Evolutionary conservation across 1,140 invertebrate species (phyloP).

Genomic region (Drosophila willistoni): DNA sequence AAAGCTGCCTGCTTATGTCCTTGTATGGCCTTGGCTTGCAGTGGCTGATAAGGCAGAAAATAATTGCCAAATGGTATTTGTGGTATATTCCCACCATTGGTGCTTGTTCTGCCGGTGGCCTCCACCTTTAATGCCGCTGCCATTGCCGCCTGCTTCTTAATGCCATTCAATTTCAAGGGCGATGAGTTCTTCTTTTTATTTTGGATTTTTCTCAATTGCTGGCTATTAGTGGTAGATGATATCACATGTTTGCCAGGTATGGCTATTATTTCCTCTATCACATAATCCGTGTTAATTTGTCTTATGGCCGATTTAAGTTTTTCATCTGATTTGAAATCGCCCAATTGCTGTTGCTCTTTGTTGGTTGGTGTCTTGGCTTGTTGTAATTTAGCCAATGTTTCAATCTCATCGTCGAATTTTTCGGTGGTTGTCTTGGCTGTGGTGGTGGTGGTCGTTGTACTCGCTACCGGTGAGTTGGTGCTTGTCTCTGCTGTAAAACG

Average conservation of each 20-base stretch:
- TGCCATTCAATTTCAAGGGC: slow-evolving; percentile 21
- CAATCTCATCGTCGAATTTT: slow-evolving; percentile 33
- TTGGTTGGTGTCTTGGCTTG: slow-evolving; percentile 53
- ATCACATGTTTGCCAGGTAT: slow-evolving; percentile 69
- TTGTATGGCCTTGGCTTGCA: slow-evolving; percentile 46
- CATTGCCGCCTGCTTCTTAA: neutral
- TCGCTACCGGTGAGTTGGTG: slow-evolving; percentile 38
- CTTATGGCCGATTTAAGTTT: slow-evolving; percentile 59
- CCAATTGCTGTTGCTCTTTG: neutral
- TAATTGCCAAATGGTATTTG: slow-evolving; percentile 75
- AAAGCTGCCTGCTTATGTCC: slow-evolving; percentile 83
- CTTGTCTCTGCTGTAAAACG: slow-evolving; percentile 38
- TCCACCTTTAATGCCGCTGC: slow-evolving; percentile 67
- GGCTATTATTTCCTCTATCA: slow-evolving; percentile 73
- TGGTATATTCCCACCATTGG: slow-evolving; percentile 61
- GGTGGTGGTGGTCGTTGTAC: slow-evolving; percentile 4
- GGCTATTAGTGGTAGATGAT: slow-evolving; percentile 36
- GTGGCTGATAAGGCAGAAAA: slow-evolving; percentile 68
- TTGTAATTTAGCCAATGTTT: slow-evolving; percentile 60
- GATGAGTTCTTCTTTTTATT: slow-evolving; percentile 31
- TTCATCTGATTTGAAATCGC: slow-evolving; percentile 62
- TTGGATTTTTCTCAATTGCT: slow-evolving; percentile 10
- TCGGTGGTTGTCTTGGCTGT: slow-evolving; percentile 43
- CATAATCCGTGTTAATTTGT: slow-evolving; percentile 71
- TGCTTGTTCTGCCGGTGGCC: slow-evolving; percentile 75